Base-by-base conservation (phyloP, 64 coral and sea anemone species). In the Stylophora pistillata region DNA sequence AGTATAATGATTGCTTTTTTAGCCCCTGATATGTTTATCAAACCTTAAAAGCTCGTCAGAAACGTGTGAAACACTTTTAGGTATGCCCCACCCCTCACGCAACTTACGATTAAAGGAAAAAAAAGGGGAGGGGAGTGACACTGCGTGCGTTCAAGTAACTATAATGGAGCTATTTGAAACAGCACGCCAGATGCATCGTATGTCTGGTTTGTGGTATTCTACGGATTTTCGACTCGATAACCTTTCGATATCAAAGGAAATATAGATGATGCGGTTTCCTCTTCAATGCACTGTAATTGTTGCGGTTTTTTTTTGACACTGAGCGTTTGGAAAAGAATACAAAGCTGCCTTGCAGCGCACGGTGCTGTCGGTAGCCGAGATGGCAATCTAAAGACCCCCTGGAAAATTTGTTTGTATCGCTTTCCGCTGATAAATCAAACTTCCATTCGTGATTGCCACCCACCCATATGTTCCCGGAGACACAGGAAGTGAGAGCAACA, bases 281-380 rank as follows among this genome's bases (percentile, higher is more conserved):
- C 5, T 73, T 30, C 13, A 32, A 47, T 47, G 37, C 7, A 47
- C 37, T 47, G 37, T 47, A 47, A 47, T 47, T 47, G 37, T 47
- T 47, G 37, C 37, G 71, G 27, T 73, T 30, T 30, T 25, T 60
- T 79, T 60, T 16, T 1, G n/a, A 15, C 30, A 63, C 12, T 31
- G 63, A 34, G 57, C 30, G 10, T 41, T 75, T 28, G 71, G 13
- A 28, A 16, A 33, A 66, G 31, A 37, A 41, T 18, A 82, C 20
- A 82, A 63, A 81, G 58, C 17, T 14, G 4, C 47, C 62, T 17
- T 84, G 21, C 52, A 70, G 80, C 4, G 31, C 11, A 7, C 37
- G 37, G 15, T 52, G 60, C 80, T 84, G 21, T 13, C 80, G 11
- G 37, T 37, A 80, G 61, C 16, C 75, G 56, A 78, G 75, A 78